Base-by-base conservation (phyloP, 2,888 invertebrate genomes). In the Parnassius apollo region DNA sequence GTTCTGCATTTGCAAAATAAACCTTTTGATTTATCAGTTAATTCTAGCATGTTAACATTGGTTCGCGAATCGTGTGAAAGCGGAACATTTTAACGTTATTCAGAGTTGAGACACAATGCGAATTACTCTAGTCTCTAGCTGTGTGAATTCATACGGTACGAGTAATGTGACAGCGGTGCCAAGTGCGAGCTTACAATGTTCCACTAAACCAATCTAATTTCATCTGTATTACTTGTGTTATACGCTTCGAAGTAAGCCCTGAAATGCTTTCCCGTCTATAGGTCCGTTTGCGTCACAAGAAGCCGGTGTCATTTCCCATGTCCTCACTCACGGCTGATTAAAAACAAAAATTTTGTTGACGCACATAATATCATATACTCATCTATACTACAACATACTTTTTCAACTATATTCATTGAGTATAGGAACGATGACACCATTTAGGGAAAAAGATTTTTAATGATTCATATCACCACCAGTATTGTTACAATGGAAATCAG, bases 111-210 rank as follows among this genome's bases (percentile, higher is more conserved):
- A 62, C 42, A 55, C 58, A 59, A 62, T 50, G 57, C 44, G 13
- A 35, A 46, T 44, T 48, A 45, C 48, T 57, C 57, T 53, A 62
- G 51, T 51, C 59, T 46, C 45, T 22, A 46, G 56, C 55, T 59
- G 52, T 46, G 56, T 46, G 63, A 59, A 50, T 59, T 62, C 62
- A 49, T 13, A 62, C 49, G 49, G 49, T 62, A 57, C 65, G 66
- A 61, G 65, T 64, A 69, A 68, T 65, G 69, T 66, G 66, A 70
- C 69, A 70, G 65, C 67, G 66, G 68, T 69, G 69, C 68, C 71
- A 70, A 69, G 65, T 66, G 59, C 44, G 51, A 56, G 63, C 59
- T 63, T 57, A 56, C 10, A 9, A 12, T 8, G 10, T 13, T 42
- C 0, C 25, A 13, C 22, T 3, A 10, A 42, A 22, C 25, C 53